Conservation (phyloP, 2,113 vertebrate species). For the Elgaria multicarinata region DNA sequence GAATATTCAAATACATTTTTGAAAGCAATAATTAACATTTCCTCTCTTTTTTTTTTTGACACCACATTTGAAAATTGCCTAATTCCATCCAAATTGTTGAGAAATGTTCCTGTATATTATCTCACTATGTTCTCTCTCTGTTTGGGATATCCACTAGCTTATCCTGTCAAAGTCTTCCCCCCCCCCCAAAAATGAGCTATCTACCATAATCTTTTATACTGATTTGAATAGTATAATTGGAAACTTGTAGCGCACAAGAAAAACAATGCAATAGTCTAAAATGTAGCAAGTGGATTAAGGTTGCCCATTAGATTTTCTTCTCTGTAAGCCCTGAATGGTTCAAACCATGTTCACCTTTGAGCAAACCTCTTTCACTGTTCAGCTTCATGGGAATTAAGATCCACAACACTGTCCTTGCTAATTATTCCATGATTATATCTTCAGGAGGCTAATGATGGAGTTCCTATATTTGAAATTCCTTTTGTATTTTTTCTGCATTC, state of each 20-base stretch:
- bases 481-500: background rate
- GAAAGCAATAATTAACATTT: constrained; percentile 31
- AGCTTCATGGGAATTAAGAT: background rate
- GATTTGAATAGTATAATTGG: background rate
- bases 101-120: constrained; percentile 54
- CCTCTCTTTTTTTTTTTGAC: constrained; percentile 31
- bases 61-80: constrained; percentile 50
- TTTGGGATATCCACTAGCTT: background rate
- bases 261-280: too few species aligned
- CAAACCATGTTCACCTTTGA: background rate
- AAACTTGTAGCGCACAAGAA: background rate
- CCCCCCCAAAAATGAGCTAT: constrained; percentile 26
- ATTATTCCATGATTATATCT: background rate
- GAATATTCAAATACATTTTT: too few species aligned
- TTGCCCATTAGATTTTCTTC: background rate
- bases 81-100: constrained; percentile 44
- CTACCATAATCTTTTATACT: constrained; percentile 18
- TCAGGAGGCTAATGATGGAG: background rate
- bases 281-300: background rate
- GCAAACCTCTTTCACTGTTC: background rate
- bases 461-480: background rate
- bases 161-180: constrained; percentile 43
- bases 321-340: background rate
- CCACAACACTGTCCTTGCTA: background rate
- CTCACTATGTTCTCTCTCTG: constrained; percentile 8